Conservation (phyloP, 2,888 invertebrate genomes). For the Lithophane ornitopus region DNA sequence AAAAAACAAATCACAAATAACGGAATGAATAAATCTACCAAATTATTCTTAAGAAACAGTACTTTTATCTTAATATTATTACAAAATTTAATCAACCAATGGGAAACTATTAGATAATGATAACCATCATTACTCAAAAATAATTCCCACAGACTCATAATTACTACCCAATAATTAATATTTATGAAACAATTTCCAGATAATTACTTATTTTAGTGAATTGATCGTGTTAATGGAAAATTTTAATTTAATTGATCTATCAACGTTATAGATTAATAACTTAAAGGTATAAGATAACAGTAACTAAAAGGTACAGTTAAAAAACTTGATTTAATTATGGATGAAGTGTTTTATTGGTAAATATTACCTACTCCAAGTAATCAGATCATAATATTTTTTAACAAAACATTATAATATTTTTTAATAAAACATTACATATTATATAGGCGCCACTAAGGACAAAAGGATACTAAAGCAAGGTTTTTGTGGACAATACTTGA, state of each 20-base stretch:
- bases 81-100: constrained; percentile 19
- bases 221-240: constrained; percentile 20
- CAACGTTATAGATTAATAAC: neutral
- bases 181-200: constrained; percentile 59
- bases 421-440: too few species aligned
- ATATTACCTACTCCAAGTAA: too few species aligned
- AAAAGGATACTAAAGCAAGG: too few species aligned
- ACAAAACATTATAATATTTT: too few species aligned
- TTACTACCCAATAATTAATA: constrained; percentile 47
- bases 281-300: neutral
- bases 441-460: too few species aligned
- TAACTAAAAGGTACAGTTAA: neutral
- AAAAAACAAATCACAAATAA: constrained; percentile 23
- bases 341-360: too few species aligned
- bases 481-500: too few species aligned
- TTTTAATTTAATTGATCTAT: constrained; percentile 36
- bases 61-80: constrained; percentile 19
- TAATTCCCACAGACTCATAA: constrained; percentile 40
- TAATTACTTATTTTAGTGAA: constrained; percentile 46
- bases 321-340: neutral
- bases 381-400: too few species aligned
- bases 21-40: constrained; percentile 5
- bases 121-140: constrained; percentile 36
- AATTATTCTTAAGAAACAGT: constrained; percentile 7
- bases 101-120: constrained; percentile 7